Evolutionary conservation across 2,888 invertebrate genomes (phyloP).

Genomic region (Seira musarum): DNA sequence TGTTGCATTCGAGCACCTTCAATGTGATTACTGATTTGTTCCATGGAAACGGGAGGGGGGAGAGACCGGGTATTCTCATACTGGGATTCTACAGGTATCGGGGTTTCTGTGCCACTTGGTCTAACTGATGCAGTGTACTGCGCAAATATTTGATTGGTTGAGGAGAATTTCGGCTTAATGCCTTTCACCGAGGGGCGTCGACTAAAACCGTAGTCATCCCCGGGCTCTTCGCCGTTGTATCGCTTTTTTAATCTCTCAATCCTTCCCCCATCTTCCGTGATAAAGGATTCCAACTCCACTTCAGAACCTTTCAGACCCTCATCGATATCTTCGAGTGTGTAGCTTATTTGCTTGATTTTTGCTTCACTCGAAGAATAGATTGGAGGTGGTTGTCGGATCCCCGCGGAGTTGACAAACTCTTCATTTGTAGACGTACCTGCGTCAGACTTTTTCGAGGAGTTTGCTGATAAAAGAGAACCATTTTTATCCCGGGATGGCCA

Average conservation of each 20-base stretch:
- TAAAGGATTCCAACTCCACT: slow-evolving; percentile 86
- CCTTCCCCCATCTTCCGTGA: slow-evolving; percentile 86
- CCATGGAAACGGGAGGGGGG: slow-evolving; percentile 53
- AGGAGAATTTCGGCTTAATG: slow-evolving; percentile 89
- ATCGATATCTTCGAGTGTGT: slow-evolving; percentile 79
- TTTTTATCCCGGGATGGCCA: slow-evolving; percentile 69
- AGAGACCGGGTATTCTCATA: slow-evolving; percentile 66
- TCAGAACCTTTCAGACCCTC: slow-evolving; percentile 74
- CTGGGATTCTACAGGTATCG: slow-evolving; percentile 64
- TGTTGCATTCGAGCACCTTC: slow-evolving; percentile 54
- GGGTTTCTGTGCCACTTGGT: slow-evolving; percentile 62
- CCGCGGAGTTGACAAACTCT: slow-evolving; percentile 66
- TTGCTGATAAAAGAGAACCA: slow-evolving; percentile 61
- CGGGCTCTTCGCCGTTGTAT: slow-evolving; percentile 80
- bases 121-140: slow-evolving; percentile 67
- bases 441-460: slow-evolving; percentile 66
- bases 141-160: slow-evolving; percentile 75
- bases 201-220: slow-evolving; percentile 92
- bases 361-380: slow-evolving; percentile 66
- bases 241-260: slow-evolving; percentile 88
- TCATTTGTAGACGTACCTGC: slow-evolving; percentile 68
- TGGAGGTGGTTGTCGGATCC: slow-evolving; percentile 63
- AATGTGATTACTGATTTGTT: slow-evolving; percentile 54
- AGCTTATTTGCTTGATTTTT: slow-evolving; percentile 73
- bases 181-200: slow-evolving; percentile 91